phyloP scores from a whole-genome alignment of 2,888 invertebrate genomes.

The Chymomyza procnemis region DNA sequence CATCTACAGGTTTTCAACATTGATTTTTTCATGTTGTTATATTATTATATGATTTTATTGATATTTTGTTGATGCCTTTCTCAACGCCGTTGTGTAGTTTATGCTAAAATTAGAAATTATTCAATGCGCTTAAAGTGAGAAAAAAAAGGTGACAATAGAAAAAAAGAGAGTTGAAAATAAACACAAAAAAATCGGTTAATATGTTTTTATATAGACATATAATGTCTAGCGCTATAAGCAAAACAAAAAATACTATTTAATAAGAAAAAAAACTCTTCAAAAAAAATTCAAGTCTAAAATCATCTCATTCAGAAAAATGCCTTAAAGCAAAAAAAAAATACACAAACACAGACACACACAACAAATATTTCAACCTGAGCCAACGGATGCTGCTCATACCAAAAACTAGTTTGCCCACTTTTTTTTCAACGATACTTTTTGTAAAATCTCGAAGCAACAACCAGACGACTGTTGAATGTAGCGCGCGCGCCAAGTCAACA shows the following conservation, averaged over 20 bases:
- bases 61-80: neutral
- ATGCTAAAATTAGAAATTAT: constrained; percentile 71
- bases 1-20: neutral
- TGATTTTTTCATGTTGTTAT: constrained; percentile 7
- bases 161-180: neutral
- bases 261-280: constrained; percentile 10
- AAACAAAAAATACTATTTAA: constrained; percentile 11
- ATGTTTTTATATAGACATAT: constrained; percentile 43
- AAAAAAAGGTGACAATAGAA: neutral
- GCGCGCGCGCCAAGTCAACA: constrained; percentile 66
- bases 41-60: neutral
- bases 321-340: constrained; percentile 40
- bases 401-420: constrained; percentile 76
- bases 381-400: constrained; percentile 72
- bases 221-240: constrained; percentile 38
- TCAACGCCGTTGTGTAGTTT: constrained; percentile 28
- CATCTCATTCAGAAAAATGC: constrained; percentile 62
- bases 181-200: constrained; percentile 36
- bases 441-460: constrained; percentile 10
- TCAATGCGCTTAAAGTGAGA: constrained; percentile 52
- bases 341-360: constrained; percentile 15
- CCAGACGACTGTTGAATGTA: constrained; percentile 18
- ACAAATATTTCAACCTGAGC: constrained; percentile 47
- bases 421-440: constrained; percentile 35
- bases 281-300: constrained; percentile 60